Evolutionary conservation across 1,140 invertebrate species (phyloP).

Genomic region (Coenobita brevimanus): DNA sequence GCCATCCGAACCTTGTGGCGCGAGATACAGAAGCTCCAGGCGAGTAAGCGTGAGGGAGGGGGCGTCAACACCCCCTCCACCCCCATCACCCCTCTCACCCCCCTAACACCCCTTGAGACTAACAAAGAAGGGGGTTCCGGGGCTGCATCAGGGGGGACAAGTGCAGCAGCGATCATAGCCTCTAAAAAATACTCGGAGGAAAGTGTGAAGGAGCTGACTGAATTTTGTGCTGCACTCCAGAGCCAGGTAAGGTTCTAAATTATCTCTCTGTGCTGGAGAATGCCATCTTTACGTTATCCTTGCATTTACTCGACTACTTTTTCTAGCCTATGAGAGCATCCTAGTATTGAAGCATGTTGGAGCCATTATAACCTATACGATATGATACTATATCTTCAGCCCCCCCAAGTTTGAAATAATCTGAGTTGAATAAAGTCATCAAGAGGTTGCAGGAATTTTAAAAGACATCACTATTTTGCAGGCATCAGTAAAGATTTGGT

Average conservation of each 20-base stretch:
- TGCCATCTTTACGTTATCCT: no score
- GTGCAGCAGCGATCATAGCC: not conserved
- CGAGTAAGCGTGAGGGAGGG: conserved; percentile 40
- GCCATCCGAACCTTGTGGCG: conserved; percentile 92
- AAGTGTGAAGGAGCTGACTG: conserved; percentile 64
- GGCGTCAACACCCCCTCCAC: conserved; percentile 63
- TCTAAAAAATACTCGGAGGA: conserved; percentile 63
- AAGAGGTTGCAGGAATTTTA: no score
- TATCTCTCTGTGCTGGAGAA: not conserved
- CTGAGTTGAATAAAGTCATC: no score
- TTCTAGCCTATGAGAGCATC: no score
- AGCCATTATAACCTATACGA: no score
- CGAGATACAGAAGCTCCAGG: conserved; percentile 78
- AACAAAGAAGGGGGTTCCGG: not conserved
- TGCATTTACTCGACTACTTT: not conserved
- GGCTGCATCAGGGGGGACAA: not conserved
- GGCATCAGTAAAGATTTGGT: no score
- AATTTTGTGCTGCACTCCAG: conserved; percentile 66
- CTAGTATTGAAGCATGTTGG: no score
- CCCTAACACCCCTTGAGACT: conserved; percentile 64
- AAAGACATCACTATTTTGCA: no score
- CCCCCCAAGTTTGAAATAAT: no score
- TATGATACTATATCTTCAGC: no score
- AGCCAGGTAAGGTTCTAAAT: conserved; percentile 47
- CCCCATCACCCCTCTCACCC: conserved; percentile 67